Base-by-base conservation (phyloP, 1,140 invertebrate species). In the Carposina sasakii region DNA sequence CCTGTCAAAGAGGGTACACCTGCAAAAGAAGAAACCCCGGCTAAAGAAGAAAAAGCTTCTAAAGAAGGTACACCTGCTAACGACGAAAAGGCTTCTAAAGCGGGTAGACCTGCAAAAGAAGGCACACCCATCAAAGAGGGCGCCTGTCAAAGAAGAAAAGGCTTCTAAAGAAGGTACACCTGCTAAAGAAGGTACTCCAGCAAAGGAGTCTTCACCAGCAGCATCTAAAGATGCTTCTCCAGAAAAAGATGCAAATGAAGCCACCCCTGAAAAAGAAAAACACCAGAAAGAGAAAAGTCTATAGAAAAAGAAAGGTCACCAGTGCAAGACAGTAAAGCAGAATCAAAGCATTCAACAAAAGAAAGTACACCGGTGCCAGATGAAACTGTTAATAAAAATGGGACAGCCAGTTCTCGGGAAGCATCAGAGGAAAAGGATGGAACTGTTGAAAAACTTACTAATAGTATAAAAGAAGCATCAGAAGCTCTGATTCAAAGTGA, bases 401-500 rank as follows among this genome's bases (percentile, higher is more conserved):
- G 75, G 20, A 64, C 69, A 26, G 61, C 59, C 1, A 76, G 72
- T 36, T 84, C 81, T 48, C 77, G 75, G 42, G 77, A 81, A 22
- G 63, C 66, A 39, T 84, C 81, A 13, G 54, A 65, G 52, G 81
- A 77, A 40, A 79, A 76, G 50, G 64, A 72, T 26, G 52, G 60
- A 44, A 50, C 52, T 17, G 46, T 39, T 41, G 48, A 60, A 33
- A 62, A 72, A 51, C 3, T 13, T 10, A 12, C 4, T 9, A 65
- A 62, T 21, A 77, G 74, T 61, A 70, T 73, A 45, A 66, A 76
- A 2, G 71, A 73, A 46, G 70, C 74, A 6, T 82, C 85, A 9
- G 73, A 77, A 57, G 68, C 75, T 46, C 66, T 86, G 19, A 79
- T 85, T 46, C 50, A 76, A 50, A 85, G 71, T 63, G 85, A 86